Conservation (phyloP, 1,140 invertebrate species). For the Listronotus bonariensis region DNA sequence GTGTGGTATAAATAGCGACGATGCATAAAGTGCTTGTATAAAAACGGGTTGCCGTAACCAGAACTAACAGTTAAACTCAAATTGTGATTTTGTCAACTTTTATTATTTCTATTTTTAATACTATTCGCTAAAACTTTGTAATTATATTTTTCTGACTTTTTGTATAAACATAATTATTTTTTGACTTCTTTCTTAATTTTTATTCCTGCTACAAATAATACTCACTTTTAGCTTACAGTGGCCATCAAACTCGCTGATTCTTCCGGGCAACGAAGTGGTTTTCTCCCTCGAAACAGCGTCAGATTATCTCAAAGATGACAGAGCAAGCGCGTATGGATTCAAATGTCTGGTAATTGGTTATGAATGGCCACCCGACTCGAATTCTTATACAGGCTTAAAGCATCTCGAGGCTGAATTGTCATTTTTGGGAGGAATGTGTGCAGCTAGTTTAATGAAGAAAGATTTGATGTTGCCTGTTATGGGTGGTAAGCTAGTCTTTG, state of each 20-base stretch:
- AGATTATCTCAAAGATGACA: constrained; percentile 92
- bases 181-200: too few species aligned
- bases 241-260: constrained; percentile 82
- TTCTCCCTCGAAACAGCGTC: constrained; percentile 95
- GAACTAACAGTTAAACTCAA: too few species aligned
- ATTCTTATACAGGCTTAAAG: constrained; percentile 62
- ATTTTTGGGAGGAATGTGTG: constrained; percentile 89
- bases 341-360: constrained; percentile 91
- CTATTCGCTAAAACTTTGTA: too few species aligned
- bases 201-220: too few species aligned
- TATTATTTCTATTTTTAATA: too few species aligned
- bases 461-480: constrained; percentile 76
- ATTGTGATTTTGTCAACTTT: too few species aligned
- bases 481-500: constrained; percentile 57
- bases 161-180: too few species aligned
- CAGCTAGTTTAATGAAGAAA: constrained; percentile 84
- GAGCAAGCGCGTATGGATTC: constrained; percentile 84
- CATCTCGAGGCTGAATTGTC: constrained; percentile 89
- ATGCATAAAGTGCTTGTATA: too few species aligned
- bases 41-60: too few species aligned
- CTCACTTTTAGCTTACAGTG: constrained; percentile 71
- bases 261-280: constrained; percentile 93
- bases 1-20: too few species aligned
- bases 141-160: too few species aligned
- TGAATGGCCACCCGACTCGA: constrained; percentile 70